Conservation (phyloP, 2,113 vertebrate species). For the Sus scrofa region DNA sequence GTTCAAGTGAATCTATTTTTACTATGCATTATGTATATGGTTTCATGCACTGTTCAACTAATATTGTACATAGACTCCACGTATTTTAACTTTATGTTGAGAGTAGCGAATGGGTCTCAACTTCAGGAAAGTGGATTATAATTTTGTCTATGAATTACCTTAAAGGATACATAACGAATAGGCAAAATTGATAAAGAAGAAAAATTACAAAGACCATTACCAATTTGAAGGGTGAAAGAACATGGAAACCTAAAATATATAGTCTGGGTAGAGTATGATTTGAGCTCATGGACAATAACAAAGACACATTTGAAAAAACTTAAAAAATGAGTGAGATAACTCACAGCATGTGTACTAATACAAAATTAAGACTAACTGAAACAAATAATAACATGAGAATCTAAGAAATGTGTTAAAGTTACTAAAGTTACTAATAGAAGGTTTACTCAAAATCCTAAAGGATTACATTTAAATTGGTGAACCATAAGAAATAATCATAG, state of each 20-base stretch:
- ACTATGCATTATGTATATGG: not conserved
- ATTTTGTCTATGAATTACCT: conserved; percentile 18
- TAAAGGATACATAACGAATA: not conserved
- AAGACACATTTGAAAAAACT: not conserved
- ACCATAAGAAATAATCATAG: not conserved
- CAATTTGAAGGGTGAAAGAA: not conserved
- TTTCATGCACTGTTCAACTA: not conserved
- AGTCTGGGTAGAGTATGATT: not conserved
- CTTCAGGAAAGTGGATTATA: not conserved
- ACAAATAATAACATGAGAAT: not conserved
- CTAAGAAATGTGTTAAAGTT: not conserved
- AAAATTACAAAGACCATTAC: conserved; percentile 4
- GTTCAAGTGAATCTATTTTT: not conserved
- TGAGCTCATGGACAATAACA: not conserved
- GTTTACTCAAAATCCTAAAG: not conserved
- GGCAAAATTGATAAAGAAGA: conserved; percentile 27
- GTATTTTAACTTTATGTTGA: not conserved
- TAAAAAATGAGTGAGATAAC: not conserved
- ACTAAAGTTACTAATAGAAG: not conserved
- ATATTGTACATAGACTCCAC: not conserved
- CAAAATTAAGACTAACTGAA: conserved; percentile 37
- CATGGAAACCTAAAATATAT: not conserved
- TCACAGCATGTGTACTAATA: not conserved
- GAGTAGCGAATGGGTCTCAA: not conserved
- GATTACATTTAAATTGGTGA: not conserved